Conservation (phyloP, 2,888 invertebrate genomes). For the Rhamnusium bicolor region DNA sequence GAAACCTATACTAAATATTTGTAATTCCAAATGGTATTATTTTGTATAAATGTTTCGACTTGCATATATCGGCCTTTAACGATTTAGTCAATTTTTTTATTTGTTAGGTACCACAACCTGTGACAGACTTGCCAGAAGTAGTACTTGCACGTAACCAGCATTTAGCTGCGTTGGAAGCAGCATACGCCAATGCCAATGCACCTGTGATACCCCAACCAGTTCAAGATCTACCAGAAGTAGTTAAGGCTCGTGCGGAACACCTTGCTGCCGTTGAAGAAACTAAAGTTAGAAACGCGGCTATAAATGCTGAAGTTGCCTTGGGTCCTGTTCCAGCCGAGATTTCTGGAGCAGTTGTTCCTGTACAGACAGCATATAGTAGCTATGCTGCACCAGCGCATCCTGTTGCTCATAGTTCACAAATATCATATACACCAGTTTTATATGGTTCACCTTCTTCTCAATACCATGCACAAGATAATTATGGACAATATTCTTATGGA, state of each 20-base stretch:
- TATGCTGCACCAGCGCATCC: slow-evolving; percentile 33
- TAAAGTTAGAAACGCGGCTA: slow-evolving; percentile 60
- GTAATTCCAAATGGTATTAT: too few species aligned
- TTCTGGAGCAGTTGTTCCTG: slow-evolving; percentile 45
- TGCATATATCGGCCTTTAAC: too few species aligned
- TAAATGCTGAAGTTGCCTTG: slow-evolving; percentile 56
- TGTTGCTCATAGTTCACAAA: slow-evolving; percentile 54
- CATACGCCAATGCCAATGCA: slow-evolving; percentile 58
- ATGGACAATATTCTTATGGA: slow-evolving; percentile 76
- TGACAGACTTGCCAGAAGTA: slow-evolving; percentile 68
- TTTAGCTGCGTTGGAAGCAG: slow-evolving; percentile 63
- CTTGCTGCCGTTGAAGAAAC: slow-evolving; percentile 63
- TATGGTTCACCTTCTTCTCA: slow-evolving; percentile 55
- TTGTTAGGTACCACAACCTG: slow-evolving; percentile 63
- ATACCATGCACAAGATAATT: slow-evolving; percentile 72
- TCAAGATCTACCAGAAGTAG: slow-evolving; percentile 66
- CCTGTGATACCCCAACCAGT: slow-evolving; percentile 66
- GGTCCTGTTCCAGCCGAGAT: slow-evolving; percentile 55
- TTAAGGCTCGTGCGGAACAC: slow-evolving; percentile 64
- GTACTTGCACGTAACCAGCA: slow-evolving; percentile 64
- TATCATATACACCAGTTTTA: slow-evolving; percentile 54
- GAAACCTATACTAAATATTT: too few species aligned
- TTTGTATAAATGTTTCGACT: too few species aligned
- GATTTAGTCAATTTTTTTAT: neutral
- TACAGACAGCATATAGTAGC: slow-evolving; percentile 37